These are phyloP conservation scores for Ptychoptera contaminata DNA, from an alignment of 2,888 invertebrate genomes.

Conservation along the genomic window DNA sequence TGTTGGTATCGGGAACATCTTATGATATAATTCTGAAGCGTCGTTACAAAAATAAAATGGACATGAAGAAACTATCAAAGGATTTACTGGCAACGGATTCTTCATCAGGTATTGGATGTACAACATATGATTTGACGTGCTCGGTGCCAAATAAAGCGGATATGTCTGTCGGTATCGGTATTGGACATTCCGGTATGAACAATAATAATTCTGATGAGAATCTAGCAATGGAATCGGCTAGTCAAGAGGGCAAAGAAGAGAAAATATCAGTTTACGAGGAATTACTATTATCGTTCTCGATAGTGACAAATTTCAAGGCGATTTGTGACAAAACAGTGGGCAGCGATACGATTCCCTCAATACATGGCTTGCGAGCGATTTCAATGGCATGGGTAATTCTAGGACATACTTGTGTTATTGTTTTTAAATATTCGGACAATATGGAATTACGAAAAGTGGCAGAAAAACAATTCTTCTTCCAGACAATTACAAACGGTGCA, in stretches of 20 bases:
- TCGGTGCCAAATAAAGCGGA: slow-evolving; percentile 23
- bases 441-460: slow-evolving; percentile 54
- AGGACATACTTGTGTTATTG: slow-evolving; percentile 61
- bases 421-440: slow-evolving; percentile 75
- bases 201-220: slow-evolving; percentile 41
- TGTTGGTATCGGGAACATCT: slow-evolving; percentile 49
- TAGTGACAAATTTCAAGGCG: slow-evolving; percentile 60
- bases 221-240: slow-evolving; percentile 36
- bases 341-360: slow-evolving; percentile 61
- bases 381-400: slow-evolving; percentile 58
- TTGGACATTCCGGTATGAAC: slow-evolving; percentile 31
- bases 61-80: not conserved
- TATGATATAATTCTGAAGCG: slow-evolving; percentile 44
- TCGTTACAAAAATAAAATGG: slow-evolving; percentile 17
- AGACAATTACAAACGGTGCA: slow-evolving; percentile 62
- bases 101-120: slow-evolving; percentile 32
- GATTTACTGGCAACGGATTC: slow-evolving; percentile 28
- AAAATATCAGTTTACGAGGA: slow-evolving; percentile 26
- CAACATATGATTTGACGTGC: slow-evolving; percentile 31
- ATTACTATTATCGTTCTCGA: slow-evolving; percentile 60
- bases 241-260: slow-evolving; percentile 34
- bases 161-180: slow-evolving; percentile 25
- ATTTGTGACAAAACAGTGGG: slow-evolving; percentile 66
- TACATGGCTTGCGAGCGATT: slow-evolving; percentile 49
- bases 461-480: slow-evolving; percentile 63